These are phyloP conservation scores for Trematocara stigmaticum DNA, from an alignment of 2,113 vertebrate species.

Conservation along the genomic window DNA sequence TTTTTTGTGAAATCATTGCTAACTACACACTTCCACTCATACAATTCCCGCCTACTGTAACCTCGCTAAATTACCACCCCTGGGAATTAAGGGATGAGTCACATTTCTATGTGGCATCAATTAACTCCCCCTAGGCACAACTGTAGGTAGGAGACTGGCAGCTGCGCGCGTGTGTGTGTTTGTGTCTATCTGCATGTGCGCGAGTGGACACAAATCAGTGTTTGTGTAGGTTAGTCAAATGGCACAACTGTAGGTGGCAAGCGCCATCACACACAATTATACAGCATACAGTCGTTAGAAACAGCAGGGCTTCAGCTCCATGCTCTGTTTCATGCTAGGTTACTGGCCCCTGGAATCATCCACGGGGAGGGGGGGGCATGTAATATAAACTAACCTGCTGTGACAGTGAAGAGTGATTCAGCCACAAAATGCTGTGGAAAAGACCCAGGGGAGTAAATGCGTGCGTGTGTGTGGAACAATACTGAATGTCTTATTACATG, in stretches of 20 bases:
- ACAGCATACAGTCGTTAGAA: neutral
- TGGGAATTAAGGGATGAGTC: constrained; percentile 51
- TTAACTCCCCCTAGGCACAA: constrained; percentile 23
- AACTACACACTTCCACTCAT: neutral
- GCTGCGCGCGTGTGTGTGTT: neutral
- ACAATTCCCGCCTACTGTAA: constrained; percentile 6
- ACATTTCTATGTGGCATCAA: constrained; percentile 26
- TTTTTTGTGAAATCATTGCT: neutral
- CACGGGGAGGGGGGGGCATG: constrained; percentile 30
- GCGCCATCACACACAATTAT: constrained; percentile 6
- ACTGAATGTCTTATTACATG: constrained; percentile 36
- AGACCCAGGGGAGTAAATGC: constrained; percentile 32
- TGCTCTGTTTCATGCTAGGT: neutral
- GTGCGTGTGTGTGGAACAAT: neutral
- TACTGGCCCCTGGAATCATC: constrained; percentile 41
- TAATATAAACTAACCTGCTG: constrained; percentile 67
- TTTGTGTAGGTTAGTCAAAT: neutral
- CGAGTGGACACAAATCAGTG: neutral
- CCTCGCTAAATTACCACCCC: constrained; percentile 29
- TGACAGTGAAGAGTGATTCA: constrained; percentile 66
- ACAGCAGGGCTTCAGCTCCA: constrained; percentile 5
- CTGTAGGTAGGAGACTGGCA: neutral
- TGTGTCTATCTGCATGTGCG: neutral
- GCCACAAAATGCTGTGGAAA: constrained; percentile 32
- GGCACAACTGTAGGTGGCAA: constrained; percentile 19